phyloP scores from a whole-genome alignment of 2,888 invertebrate genomes.

The Nomada ferruginata region DNA sequence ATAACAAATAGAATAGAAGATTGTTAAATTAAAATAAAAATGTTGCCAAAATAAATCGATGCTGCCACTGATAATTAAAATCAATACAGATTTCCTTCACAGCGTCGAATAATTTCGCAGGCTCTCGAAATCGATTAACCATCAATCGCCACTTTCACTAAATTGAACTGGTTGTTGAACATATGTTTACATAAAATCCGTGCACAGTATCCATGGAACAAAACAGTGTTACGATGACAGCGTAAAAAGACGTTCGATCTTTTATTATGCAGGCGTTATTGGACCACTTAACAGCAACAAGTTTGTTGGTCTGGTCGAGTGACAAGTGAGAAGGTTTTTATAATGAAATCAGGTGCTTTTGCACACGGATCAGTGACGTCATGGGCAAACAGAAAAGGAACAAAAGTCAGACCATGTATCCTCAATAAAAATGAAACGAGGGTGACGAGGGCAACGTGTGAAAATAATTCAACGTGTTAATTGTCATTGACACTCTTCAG shows the following conservation, averaged over 20 bases:
- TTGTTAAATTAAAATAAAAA: too few species aligned
- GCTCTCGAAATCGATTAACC: neutral
- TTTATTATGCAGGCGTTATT: constrained; percentile 20
- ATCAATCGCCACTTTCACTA: neutral
- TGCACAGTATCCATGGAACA: neutral
- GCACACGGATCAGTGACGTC: constrained; percentile 1
- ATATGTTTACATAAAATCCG: neutral
- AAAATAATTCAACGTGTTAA: neutral
- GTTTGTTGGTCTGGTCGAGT: neutral
- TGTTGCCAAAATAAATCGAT: too few species aligned
- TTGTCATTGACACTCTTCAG: neutral
- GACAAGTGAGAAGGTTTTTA: constrained; percentile 36
- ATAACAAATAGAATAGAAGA: too few species aligned
- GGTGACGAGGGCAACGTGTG: neutral
- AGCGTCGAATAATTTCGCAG: neutral
- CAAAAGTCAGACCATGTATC: neutral
- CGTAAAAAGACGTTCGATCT: neutral
- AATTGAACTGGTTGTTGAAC: neutral
- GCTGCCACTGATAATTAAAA: too few species aligned
- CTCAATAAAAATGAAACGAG: constrained; percentile 1
- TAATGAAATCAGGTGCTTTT: constrained; percentile 7
- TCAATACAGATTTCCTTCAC: neutral
- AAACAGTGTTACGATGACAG: constrained; percentile 1
- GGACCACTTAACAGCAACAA: neutral
- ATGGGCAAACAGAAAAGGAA: neutral